phyloP scores from a whole-genome alignment of 2,888 invertebrate species.

The Apotomis betuletana region DNA sequence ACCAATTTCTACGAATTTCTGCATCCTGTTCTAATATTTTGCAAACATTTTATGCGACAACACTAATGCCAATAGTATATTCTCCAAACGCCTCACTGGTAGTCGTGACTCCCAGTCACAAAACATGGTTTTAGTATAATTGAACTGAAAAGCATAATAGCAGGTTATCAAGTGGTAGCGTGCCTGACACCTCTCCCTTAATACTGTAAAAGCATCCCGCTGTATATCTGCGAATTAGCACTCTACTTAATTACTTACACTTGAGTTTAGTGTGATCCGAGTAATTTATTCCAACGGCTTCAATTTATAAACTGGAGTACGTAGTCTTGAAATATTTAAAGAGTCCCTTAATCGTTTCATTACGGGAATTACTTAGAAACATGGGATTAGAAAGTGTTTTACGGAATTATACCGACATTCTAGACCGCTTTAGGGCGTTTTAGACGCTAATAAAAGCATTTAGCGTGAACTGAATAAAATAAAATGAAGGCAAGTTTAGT shows the following conservation, averaged over 20 bases:
- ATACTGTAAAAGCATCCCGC: slow-evolving; percentile 39
- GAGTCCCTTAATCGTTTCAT: slow-evolving; percentile 36
- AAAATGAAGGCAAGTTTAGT: background rate
- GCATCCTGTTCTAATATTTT: no score
- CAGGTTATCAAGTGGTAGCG: slow-evolving; percentile 31
- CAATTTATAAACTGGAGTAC: slow-evolving; percentile 35
- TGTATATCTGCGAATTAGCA: slow-evolving; percentile 40
- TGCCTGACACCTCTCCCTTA: slow-evolving; percentile 36
- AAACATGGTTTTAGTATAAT: slow-evolving; percentile 32
- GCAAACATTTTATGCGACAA: no score
- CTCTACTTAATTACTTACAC: slow-evolving; percentile 42
- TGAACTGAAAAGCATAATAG: slow-evolving; percentile 36
- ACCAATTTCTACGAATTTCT: no score
- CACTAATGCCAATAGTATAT: background rate
- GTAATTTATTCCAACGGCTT: slow-evolving; percentile 40
- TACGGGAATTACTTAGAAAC: slow-evolving; percentile 29
- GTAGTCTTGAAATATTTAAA: slow-evolving; percentile 40
- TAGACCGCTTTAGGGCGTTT: background rate
- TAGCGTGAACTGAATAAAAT: background rate
- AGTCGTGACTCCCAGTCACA: slow-evolving; percentile 23
- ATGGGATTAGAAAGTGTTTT: slow-evolving; percentile 27
- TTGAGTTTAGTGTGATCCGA: slow-evolving; percentile 41
- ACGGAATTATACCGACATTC: slow-evolving; percentile 1
- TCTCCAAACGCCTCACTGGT: slow-evolving; percentile 8
- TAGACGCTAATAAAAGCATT: background rate